These are phyloP conservation scores for Falcaria lacertinaria DNA, from an alignment of 2,888 invertebrate species.

Conservation along the genomic window DNA sequence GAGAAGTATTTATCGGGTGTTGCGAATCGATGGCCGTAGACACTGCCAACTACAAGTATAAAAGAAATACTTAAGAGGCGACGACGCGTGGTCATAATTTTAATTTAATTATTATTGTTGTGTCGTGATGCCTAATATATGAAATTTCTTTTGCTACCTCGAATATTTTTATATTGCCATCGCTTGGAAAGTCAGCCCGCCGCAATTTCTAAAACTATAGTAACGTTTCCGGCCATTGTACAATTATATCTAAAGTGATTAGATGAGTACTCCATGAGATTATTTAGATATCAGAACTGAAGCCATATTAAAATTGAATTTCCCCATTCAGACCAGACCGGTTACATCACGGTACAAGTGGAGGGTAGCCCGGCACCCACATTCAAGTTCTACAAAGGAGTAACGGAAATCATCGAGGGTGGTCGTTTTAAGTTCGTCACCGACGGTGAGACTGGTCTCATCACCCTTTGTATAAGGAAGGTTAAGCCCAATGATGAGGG, in stretches of 20 bases:
- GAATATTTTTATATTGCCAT: not conserved
- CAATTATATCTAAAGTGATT: too few relatives aligned
- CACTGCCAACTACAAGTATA: too few relatives aligned
- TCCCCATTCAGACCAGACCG: constrained; percentile 88
- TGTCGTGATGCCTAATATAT: not conserved
- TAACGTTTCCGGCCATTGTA: too few relatives aligned
- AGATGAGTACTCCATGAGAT: too few relatives aligned
- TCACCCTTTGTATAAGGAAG: constrained; percentile 97
- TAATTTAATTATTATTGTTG: not conserved
- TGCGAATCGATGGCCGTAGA: too few relatives aligned
- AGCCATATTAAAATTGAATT: not conserved
- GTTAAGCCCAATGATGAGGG: constrained; percentile 98
- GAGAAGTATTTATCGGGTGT: too few relatives aligned
- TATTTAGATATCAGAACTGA: not conserved
- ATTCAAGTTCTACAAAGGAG: constrained; percentile 97
- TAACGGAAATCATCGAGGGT: constrained; percentile 95
- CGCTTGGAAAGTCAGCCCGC: too few relatives aligned
- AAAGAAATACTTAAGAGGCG: too few relatives aligned
- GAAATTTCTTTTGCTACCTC: not conserved
- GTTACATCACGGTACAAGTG: constrained; percentile 94
- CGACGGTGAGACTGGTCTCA: constrained; percentile 94
- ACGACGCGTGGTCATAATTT: not conserved
- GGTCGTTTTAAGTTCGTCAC: constrained; percentile 97
- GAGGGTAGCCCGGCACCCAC: constrained; percentile 97
- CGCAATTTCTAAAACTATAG: too few relatives aligned